phyloP scores from a whole-genome alignment of 2,797 vertebrate species.

The Galagoides demidoff region DNA sequence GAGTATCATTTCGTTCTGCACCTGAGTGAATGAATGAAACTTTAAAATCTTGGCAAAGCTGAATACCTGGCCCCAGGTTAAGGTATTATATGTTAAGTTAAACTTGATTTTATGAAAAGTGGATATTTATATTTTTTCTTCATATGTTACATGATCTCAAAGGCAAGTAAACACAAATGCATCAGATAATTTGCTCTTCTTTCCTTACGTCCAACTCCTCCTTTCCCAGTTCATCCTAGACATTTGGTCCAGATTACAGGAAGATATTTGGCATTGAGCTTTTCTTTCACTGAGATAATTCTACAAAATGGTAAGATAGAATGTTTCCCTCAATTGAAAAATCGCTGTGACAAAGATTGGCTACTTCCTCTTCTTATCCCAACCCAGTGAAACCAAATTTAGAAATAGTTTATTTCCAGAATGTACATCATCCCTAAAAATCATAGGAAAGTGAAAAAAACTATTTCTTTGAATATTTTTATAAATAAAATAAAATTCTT shows the following conservation, averaged over 20 bases:
- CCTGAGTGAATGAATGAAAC: neutral
- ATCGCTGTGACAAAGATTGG: neutral
- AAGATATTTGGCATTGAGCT: conserved; percentile 17
- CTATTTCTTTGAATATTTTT: neutral
- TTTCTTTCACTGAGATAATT: conserved; percentile 51
- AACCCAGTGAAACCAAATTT: neutral
- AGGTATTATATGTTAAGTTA: neutral
- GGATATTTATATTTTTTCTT: neutral
- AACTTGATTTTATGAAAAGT: conserved; percentile 42
- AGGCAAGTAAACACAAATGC: neutral
- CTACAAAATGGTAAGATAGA: neutral
- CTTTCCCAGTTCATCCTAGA: neutral
- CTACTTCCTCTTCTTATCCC: neutral
- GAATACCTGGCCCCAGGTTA: neutral
- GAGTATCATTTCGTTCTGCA: neutral
- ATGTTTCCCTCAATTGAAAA: conserved; percentile 34
- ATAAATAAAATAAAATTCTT: conserved; percentile 22
- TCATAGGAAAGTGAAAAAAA: conserved; percentile 1
- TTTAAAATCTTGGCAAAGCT: neutral
- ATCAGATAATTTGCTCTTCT: neutral
- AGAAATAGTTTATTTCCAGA: conserved; percentile 44
- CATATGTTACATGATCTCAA: conserved; percentile 12
- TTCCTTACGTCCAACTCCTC: neutral
- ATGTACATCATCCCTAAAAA: conserved; percentile 28
- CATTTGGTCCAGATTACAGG: neutral